phyloP scores from a whole-genome alignment of 1,140 invertebrate species.

The Mycetomoellerius zeteki region DNA sequence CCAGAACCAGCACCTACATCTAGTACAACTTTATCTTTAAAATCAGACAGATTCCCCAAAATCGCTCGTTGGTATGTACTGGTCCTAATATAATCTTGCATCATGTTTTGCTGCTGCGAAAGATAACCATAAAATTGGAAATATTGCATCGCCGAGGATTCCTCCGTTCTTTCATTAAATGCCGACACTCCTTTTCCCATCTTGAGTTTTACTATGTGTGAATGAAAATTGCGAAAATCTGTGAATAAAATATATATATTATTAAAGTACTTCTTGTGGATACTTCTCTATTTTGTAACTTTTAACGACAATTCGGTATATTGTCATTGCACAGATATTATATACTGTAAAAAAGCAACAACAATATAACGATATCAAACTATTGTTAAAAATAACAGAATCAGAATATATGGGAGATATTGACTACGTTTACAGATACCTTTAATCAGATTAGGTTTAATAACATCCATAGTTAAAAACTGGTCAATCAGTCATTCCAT shows the following conservation, averaged over 20 bases:
- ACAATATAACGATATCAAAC: too few species aligned
- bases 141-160: slow-evolving; percentile 98
- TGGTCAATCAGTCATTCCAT: too few species aligned
- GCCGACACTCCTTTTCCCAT: slow-evolving; percentile 93
- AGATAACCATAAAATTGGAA: slow-evolving; percentile 99
- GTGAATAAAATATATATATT: slow-evolving; percentile 70
- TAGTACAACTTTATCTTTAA: slow-evolving; percentile 96
- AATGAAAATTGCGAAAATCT: slow-evolving; percentile 93
- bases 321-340: too few species aligned
- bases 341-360: too few species aligned
- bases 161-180: slow-evolving; percentile 98
- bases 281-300: neutral
- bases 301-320: too few species aligned
- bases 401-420: too few species aligned
- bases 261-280: neutral
- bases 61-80: slow-evolving; percentile 99
- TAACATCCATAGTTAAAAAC: too few species aligned
- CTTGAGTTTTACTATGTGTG: slow-evolving; percentile 92
- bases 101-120: slow-evolving; percentile 99
- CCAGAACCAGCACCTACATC: slow-evolving; percentile 99
- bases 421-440: too few species aligned
- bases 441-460: too few species aligned
- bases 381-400: too few species aligned
- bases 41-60: slow-evolving; percentile 96
- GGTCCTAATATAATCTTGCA: slow-evolving; percentile 99